Base-by-base conservation (phyloP, 1,140 invertebrate species). In the Brachionus calyciflorus region DNA sequence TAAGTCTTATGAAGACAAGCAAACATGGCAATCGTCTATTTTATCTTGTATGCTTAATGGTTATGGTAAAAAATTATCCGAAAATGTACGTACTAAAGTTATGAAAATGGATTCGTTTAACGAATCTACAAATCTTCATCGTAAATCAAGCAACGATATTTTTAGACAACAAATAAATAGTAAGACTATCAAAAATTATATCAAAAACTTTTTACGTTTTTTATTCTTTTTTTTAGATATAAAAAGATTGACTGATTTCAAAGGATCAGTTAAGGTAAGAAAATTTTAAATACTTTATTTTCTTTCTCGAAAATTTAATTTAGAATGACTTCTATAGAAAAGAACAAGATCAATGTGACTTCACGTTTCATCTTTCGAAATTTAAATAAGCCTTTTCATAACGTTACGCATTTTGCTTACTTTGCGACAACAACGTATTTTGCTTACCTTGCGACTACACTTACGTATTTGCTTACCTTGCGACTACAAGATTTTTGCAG, bases 21-120 rank as follows among this genome's bases (percentile, higher is more conserved):
- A 73, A 24, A 28, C 69, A 17, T 73, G 69, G 69, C 69, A 73
- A 26, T 51, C 46, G 21, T 49, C 69, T 24, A 40, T 55, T 24
- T 55, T 73, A 33, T 73, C 69, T 21, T 73, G 69, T 26, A 73
- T 73, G 69, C 69, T 73, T 1, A 73, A 51, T 73, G 69, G 69
- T 19, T 73, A 73, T 73, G 69, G 69, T 14, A 73, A 73, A 55
- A 73, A 55, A 17, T 21, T 73, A 17, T 73, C 69, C 0, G 69
- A 73, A 1, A 73, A 55, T 73, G 40, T 55, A 30, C n/a, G 37
- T 10, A 51, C 26, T 19, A 73, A 73, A 41, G 69, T 73, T 14
- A 49, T 73, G 46, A 73, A 73, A 40, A 49, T 73, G 46, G 69
- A 73, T 26, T 65, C 60, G 40, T 65, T 41, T 37, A 26, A 9